Evolutionary conservation across 2,113 vertebrate species (phyloP), one percentile per base, ranked within the genome.

Genomic region (Acrocephalus kingi): DNA sequence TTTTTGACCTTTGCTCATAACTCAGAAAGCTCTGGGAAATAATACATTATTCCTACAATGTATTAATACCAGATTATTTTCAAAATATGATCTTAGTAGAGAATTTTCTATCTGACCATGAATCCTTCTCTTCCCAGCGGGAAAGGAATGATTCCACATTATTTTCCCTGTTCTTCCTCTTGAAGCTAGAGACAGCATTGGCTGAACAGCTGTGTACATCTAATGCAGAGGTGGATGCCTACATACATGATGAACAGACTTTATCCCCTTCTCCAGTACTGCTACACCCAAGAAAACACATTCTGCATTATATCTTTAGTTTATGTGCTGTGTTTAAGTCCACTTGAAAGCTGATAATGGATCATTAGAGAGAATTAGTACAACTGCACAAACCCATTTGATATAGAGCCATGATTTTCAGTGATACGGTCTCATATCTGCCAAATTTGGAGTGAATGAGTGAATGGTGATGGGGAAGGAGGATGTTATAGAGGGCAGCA

Each of bases 191-290:
- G 3, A 30, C 1, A 1, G 16, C 11, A 13, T 18, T 58, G 28
- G 6, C 52, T 45, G 30, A 9, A 23, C 39, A 28, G 4, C 20
- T 56, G 2, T n/a, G 28, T 25, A 28, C 3, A 33, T 41, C 33
- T 46, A 33, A 39, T 45, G 30, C 0, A 0, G 11, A 35, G 14
- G 23, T 27, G 30, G 35, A 21, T 69, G 10, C 5, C 23, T 46
- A 9, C 28, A 27, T 6, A 30, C 12, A 14, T 7, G 6, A 33
- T 2, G 4, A 63, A 49, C 31, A 52, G 20, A n/a, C 2, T 46
- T 83, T 13, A 31, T 59, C 6, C 7, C 30, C 17, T 41, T n/a
- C 35, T 87, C 31, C 37, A 24, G 24, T 25, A 45, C 19, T 1
- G 2, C 15, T 54, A 31, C 18, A 48, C 5, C 7, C 12, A 45